phyloP scores from a whole-genome alignment of 2,888 invertebrate genomes.

The Polyploca ridens region DNA sequence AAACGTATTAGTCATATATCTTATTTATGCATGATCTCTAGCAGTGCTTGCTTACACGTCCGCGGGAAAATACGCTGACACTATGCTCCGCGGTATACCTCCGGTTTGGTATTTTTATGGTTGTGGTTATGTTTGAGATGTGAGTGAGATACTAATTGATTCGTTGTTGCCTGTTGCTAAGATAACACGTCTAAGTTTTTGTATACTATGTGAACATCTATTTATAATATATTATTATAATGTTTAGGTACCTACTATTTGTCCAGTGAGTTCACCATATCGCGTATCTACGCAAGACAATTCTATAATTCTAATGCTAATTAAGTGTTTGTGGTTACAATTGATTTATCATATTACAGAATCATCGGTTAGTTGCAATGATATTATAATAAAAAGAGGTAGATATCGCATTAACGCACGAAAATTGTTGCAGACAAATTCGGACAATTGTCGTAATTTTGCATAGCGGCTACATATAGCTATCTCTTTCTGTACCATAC shows the following conservation, averaged over 20 bases:
- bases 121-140: conserved; percentile 30
- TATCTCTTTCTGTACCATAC: too few species aligned
- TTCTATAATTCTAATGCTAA: too few species aligned
- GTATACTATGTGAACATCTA: neutral
- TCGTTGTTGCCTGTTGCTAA: conserved; percentile 21
- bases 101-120: conserved; percentile 38
- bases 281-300: too few species aligned
- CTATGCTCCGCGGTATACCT: conserved; percentile 28
- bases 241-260: neutral
- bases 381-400: too few species aligned
- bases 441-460: too few species aligned
- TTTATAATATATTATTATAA: neutral
- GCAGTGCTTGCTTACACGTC: conserved; percentile 28
- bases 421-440: too few species aligned
- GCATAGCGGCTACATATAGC: too few species aligned
- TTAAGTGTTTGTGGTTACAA: too few species aligned
- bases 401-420: too few species aligned
- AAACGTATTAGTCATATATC: conserved; percentile 52
- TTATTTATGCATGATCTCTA: conserved; percentile 29
- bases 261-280: too few species aligned
- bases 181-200: neutral
- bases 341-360: too few species aligned
- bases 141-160: conserved; percentile 34
- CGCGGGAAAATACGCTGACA: conserved; percentile 49
- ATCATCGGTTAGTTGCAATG: too few species aligned